phyloP scores from a whole-genome alignment of 2,113 vertebrate species.

The Anseranas semipalmata region DNA sequence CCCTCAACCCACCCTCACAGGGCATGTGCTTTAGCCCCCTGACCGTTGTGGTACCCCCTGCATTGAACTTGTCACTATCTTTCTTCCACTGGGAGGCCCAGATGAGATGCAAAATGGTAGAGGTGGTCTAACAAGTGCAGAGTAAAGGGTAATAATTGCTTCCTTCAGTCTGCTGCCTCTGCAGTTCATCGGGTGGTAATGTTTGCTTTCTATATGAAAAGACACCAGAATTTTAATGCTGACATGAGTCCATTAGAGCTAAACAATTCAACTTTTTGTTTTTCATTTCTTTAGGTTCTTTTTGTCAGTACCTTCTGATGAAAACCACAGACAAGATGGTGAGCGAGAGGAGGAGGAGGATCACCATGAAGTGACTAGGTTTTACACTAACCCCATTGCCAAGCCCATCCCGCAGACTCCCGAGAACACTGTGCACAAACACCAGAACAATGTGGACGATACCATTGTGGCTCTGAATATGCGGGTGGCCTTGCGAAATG shows the following conservation, averaged over 20 bases:
- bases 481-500: slow-evolving; percentile 78
- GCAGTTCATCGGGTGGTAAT: rapidly evolving
- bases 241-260: rapidly evolving
- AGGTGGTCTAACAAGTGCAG: neutral
- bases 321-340: slow-evolving; percentile 77
- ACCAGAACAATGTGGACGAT: slow-evolving; percentile 81
- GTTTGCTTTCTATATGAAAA: neutral
- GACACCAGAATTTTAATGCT: neutral
- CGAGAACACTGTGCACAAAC: slow-evolving; percentile 68
- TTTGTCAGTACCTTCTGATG: slow-evolving; percentile 71
- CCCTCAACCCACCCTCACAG: neutral
- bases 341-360: slow-evolving; percentile 74
- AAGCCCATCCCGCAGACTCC: slow-evolving; percentile 87
- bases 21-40: neutral
- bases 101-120: neutral
- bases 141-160: neutral
- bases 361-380: slow-evolving; percentile 83
- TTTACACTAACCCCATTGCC: slow-evolving; percentile 89
- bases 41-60: rapidly evolving
- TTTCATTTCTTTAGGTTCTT: neutral
- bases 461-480: slow-evolving; percentile 90
- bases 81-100: neutral
- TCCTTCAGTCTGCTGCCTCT: neutral
- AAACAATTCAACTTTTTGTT: slow-evolving; percentile 15
- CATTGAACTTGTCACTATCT: rapidly evolving